A percentile compares a stretch with the other conserved stretches of the same genome.
Conservation (phyloP, 1,140 invertebrate genomes). For the Bombus haemorrhoidalis region DNA sequence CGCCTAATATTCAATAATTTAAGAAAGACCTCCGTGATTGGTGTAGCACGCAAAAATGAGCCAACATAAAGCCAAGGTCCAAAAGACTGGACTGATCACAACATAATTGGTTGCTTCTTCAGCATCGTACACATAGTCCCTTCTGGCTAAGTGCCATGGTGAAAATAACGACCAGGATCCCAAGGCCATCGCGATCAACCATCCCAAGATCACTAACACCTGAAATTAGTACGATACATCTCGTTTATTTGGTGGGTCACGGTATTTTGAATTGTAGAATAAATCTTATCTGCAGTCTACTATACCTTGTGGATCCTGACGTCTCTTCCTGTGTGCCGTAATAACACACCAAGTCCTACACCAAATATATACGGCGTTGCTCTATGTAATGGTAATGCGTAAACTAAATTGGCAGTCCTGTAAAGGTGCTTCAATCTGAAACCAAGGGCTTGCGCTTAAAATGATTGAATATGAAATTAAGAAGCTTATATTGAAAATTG, state of each 20-base stretch:
- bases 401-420: conserved; percentile 86
- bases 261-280: conserved; percentile 13
- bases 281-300: background rate
- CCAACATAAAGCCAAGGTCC: conserved; percentile 86
- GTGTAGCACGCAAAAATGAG: conserved; percentile 85
- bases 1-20: background rate
- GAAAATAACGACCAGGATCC: conserved; percentile 85
- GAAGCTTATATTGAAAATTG: too few relatives aligned
- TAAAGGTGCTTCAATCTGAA: conserved; percentile 86
- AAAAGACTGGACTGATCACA: conserved; percentile 85
- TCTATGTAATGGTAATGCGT: conserved; percentile 85
- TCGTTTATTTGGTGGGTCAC: conserved; percentile 17
- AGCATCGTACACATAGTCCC: conserved; percentile 85
- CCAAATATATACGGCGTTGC: conserved; percentile 87
- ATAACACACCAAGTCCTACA: conserved; percentile 84
- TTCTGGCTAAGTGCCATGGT: conserved; percentile 83
- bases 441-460: conserved; percentile 40
- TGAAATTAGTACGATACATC: conserved; percentile 64
- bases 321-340: conserved; percentile 82
- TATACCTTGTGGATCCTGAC: conserved; percentile 79
- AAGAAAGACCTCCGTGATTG: conserved; percentile 82
- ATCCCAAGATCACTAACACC: conserved; percentile 83
- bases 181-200: conserved; percentile 82
- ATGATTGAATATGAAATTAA: background rate
- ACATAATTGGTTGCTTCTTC: conserved; percentile 86